Evolutionary conservation across 35 echinoderm and acorn worm species (phyloP), one percentile per base, ranked within the genome.

Genomic region (Heliocidaris erythrogramma): DNA sequence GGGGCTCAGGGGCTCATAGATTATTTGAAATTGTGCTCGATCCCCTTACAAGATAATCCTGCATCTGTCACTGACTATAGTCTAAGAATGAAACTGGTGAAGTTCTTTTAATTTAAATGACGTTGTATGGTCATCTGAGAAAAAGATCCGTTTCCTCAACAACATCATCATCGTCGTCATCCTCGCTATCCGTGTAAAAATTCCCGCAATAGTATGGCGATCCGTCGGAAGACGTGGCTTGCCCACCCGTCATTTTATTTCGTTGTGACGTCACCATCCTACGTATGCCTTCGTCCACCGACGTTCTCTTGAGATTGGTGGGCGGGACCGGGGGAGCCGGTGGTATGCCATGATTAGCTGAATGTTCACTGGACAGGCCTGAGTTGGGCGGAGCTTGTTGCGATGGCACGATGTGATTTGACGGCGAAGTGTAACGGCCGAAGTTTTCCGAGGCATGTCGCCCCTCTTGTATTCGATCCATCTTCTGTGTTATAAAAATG

Each of bases 91-190:
- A 42, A 42, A 42, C 3, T 42, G 35, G 35, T 42, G 35, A 42
- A 42, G 3, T n/a, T n/a, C n/a, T n/a, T n/a, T n/a, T n/a, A 42
- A 42, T 42, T 42, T 3, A 42, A 42, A 42, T 42, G 35, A 42
- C 18, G 7, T 60, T 2, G 65, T 78, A 42, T 35, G 0, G 87
- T 89, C 31, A 89, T 42, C 87, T 89, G 31, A 31, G 31, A 89
- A 89, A 89, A n/a, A 89, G 31, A n/a, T 89, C 87, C 2, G 87
- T 89, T 18, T 89, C 87, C 87, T 89, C 87, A 8, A 47, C 87
- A 32, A 0, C 24, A 5, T 30, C 13, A 86, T 86, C 10, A 0
- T 86, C 85, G 9, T 32, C 31, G 31, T 42, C 14, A 14, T 84
- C 47, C 30, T 48, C 87, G 31, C 31, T 32, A n/a, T 78, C 65